Evolutionary conservation across 2,113 vertebrate species (phyloP), one percentile per base, ranked within the genome.

Genomic region (Gavia stellata): DNA sequence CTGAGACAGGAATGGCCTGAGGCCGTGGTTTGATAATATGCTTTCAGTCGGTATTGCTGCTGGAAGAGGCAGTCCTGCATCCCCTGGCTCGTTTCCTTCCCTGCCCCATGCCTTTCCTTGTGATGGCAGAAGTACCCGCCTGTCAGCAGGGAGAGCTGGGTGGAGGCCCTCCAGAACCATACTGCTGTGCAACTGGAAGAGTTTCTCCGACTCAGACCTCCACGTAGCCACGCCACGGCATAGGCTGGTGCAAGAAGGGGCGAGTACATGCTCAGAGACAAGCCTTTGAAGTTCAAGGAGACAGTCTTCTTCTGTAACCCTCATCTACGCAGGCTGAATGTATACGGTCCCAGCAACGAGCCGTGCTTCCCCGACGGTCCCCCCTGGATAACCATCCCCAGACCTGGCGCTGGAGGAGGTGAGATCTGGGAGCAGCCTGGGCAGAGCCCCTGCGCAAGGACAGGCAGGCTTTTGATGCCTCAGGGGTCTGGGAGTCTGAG

Each of bases 201-300:
- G 78, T 62, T 55, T 49, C 29, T 77, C n/a, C 0, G 0, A 7
- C 68, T 45, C 65, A 65, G 44, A 73, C 7, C n/a, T 34, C 38
- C 65, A 2, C 0, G 2, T 40, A 47, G 50, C 68, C 2, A 0
- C 0, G 12, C 56, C 88, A 61, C 3, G 53, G 47, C 49, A 10
- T 34, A 24, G 0, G 1, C 72, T 42, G 47, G 34, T 40, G 75
- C 53, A 47, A 9, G 45, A 81, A 66, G 4, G 24, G 17, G 10
- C 3, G 4, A 55, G 50, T 20, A 10, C 10, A 1, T 18, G 47
- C 52, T 82, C 42, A 11, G 56, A 23, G n/a, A n/a, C 36, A 47
- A 49, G 21, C n/a, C 47, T 44, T 36, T 23, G 28, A 47, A 53
- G 7, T 16, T 70, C 5, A 17, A 58, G 36, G 31, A 38, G 47